Percentiles rank a stretch among this genome's conserved stretches.
These are phyloP conservation scores for Callyntrura guangdongensis DNA, from an alignment of 2,888 invertebrate genomes.

Conservation along the genomic window DNA sequence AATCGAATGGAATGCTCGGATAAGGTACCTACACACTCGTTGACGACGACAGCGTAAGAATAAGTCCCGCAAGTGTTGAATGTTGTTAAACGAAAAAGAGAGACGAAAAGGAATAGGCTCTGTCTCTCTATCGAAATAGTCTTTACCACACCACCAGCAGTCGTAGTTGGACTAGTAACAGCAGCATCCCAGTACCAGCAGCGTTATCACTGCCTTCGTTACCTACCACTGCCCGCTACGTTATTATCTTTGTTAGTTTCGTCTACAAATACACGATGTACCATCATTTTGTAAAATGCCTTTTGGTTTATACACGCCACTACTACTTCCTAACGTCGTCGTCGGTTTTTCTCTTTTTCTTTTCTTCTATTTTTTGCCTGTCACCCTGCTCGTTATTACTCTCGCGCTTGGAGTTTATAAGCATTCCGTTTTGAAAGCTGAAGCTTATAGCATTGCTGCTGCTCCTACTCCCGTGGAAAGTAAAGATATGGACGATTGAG, in stretches of 20 bases:
- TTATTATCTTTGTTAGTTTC: conserved; percentile 75
- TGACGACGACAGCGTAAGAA: conserved; percentile 43
- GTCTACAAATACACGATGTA: conserved; percentile 32
- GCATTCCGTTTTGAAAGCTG: conserved; percentile 46
- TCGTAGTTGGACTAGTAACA: too few species aligned
- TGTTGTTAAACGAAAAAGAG: conserved; percentile 50
- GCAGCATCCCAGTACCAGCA: conserved; percentile 51
- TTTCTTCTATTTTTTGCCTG: neutral
- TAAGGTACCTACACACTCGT: conserved; percentile 47
- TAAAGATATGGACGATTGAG: conserved; percentile 76
- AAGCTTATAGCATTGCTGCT: conserved; percentile 32
- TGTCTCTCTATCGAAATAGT: conserved; percentile 75
- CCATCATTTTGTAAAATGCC: conserved; percentile 22
- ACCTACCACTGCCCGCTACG: conserved; percentile 51
- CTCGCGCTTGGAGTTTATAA: conserved; percentile 34
- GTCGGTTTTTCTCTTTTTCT: neutral
- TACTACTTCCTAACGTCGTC: conserved; percentile 36
- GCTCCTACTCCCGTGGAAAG: conserved; percentile 55
- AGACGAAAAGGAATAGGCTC: neutral
- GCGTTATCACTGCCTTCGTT: conserved; percentile 38
- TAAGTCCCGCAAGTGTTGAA: conserved; percentile 64
- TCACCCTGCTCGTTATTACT: conserved; percentile 40
- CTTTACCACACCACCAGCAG: conserved; percentile 72
- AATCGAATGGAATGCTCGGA: conserved; percentile 64
- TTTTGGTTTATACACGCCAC: conserved; percentile 5